Percentiles rank a stretch among this genome's conserved stretches.
Conservation (phyloP, 2,113 vertebrate species). For the Salvelinus fontinalis region DNA sequence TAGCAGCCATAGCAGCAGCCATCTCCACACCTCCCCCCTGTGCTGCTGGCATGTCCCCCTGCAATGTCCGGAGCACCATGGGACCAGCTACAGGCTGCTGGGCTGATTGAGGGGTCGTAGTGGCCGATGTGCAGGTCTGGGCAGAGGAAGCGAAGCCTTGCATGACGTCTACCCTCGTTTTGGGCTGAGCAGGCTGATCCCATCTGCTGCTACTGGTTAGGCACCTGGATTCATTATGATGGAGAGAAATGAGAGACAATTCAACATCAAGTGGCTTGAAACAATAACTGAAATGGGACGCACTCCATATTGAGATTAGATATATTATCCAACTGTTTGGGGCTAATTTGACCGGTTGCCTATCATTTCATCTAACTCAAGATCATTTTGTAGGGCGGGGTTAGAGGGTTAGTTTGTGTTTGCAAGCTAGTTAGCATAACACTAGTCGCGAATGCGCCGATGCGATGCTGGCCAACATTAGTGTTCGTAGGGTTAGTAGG, state of each 20-base stretch:
- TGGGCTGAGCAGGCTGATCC: conserved; percentile 72
- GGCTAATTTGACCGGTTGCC: no score
- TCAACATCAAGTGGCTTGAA: background rate
- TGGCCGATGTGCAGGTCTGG: conserved; percentile 12
- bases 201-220: conserved; percentile 68
- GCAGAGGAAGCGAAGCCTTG: conserved; percentile 38
- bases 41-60: conserved; percentile 32
- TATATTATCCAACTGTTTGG: no score
- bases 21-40: conserved; percentile 85
- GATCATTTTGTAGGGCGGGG: no score
- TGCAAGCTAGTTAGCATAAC: no score
- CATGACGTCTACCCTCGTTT: conserved; percentile 48
- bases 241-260: background rate
- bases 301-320: no score
- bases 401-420: no score
- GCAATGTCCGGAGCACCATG: background rate
- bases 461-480: no score
- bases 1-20: conserved; percentile 91
- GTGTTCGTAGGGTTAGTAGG: conserved; percentile 80
- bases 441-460: background rate
- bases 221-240: conserved; percentile 58
- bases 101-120: conserved; percentile 17
- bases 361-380: no score
- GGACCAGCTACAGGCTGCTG: background rate
- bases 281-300: no score